A percentile compares a stretch with the other conserved stretches of the same genome.
phyloP scores from a whole-genome alignment of 2,113 vertebrate species.

The Platichthys flesus region DNA sequence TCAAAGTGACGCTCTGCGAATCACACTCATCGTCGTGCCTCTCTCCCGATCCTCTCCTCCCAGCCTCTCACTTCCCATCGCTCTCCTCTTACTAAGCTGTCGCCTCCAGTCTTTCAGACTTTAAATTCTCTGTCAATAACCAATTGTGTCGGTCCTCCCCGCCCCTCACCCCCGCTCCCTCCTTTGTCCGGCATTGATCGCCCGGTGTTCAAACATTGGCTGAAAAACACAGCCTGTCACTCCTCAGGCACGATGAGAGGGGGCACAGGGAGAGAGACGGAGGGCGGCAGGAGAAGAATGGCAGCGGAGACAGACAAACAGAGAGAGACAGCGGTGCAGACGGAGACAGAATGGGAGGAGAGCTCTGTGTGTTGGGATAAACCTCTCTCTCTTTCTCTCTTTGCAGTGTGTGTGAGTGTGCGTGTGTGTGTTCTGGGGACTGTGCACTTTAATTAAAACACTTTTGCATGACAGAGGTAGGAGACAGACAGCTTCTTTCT shows the following conservation, averaged over 20 bases:
- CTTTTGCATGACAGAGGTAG: constrained; percentile 69
- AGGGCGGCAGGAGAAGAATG: constrained; percentile 32
- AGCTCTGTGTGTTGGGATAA: constrained; percentile 63
- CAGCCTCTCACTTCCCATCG: constrained; percentile 22
- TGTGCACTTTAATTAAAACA: constrained; percentile 78
- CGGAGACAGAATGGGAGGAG: constrained; percentile 66
- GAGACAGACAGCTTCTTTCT: constrained; percentile 55
- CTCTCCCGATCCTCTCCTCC: constrained; percentile 38
- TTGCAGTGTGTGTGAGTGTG: constrained; percentile 30
- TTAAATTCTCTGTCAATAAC: constrained; percentile 85
- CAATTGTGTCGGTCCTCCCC: constrained; percentile 79
- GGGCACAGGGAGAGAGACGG: constrained; percentile 15
- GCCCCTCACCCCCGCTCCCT: constrained; percentile 61
- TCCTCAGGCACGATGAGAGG: constrained; percentile 61
- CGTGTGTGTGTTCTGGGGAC: constrained; percentile 52
- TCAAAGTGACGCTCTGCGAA: constrained; percentile 34
- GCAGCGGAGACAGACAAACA: constrained; percentile 54
- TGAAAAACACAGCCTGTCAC: constrained; percentile 81
- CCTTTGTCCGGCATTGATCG: constrained; percentile 82
- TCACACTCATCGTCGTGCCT: constrained; percentile 9
- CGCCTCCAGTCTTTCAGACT: constrained; percentile 76
- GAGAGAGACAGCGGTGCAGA: constrained; percentile 57
- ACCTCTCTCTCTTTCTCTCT: constrained; percentile 29
- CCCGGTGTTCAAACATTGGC: constrained; percentile 73
- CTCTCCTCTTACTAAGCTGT: constrained; percentile 65